Percentiles rank a stretch among this genome's conserved stretches.
Conservation (phyloP, 2,113 vertebrate genomes). For the Ammodytes dubius region DNA sequence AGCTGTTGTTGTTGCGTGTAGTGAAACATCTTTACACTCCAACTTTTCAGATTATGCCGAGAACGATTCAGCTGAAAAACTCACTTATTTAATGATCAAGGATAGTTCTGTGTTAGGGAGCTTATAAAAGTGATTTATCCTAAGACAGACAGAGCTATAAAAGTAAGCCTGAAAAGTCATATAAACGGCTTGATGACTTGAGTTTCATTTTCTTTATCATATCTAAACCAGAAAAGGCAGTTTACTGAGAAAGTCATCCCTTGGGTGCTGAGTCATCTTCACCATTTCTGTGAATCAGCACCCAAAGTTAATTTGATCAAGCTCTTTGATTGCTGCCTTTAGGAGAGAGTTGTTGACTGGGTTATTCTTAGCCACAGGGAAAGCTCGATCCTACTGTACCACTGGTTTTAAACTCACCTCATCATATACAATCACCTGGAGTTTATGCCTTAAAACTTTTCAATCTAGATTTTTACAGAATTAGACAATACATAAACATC, state of each 20-base stretch:
- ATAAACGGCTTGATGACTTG: slow-evolving; percentile 24
- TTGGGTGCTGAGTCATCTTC: slow-evolving; percentile 45
- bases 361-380: background rate
- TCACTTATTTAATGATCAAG: slow-evolving; percentile 23
- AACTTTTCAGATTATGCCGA: slow-evolving; percentile 24
- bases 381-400: background rate
- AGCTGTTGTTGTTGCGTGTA: slow-evolving; percentile 50
- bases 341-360: slow-evolving; percentile 6
- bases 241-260: slow-evolving; percentile 11
- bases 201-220: slow-evolving; percentile 4
- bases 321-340: slow-evolving; percentile 13
- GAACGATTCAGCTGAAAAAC: slow-evolving; percentile 20
- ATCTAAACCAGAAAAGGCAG: slow-evolving; percentile 12
- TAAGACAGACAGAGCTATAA: background rate
- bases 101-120: slow-evolving; percentile 17
- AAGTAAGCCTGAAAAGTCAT: slow-evolving; percentile 3
- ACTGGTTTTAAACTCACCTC: background rate
- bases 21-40: slow-evolving; percentile 8
- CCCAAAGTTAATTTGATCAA: slow-evolving; percentile 24
- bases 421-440: background rate
- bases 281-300: slow-evolving; percentile 17
- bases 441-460: background rate
- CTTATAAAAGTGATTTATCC: background rate
- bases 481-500: background rate
- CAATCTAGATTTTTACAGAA: background rate